Percentiles rank a stretch among this genome's conserved stretches.
These are phyloP conservation scores for Neosalanx taihuensis DNA, from an alignment of 2,797 vertebrate genomes.

Conservation along the genomic window DNA sequence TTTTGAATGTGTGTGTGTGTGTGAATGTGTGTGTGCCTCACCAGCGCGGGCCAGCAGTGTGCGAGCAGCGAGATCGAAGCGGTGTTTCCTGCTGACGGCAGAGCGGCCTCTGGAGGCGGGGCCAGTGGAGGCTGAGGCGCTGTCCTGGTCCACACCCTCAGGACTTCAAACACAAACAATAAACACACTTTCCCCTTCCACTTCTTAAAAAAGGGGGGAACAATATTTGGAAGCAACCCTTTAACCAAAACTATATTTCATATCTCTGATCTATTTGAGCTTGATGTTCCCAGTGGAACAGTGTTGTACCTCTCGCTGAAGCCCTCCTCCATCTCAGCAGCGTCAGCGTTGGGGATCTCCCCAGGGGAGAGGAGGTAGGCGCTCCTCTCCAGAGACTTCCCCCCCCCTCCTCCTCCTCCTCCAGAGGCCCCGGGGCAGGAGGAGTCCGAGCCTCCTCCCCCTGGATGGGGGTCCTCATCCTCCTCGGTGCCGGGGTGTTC, in stretches of 20 bases:
- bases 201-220: too few species aligned
- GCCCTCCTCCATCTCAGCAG: conserved; percentile 89
- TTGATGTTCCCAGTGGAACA: background rate
- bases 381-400: conserved; percentile 83
- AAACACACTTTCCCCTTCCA: background rate
- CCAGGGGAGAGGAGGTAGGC: conserved; percentile 82
- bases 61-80: conserved; percentile 93
- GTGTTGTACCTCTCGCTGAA: conserved; percentile 86
- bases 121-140: conserved; percentile 79
- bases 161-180: conserved; percentile 65
- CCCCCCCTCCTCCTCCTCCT: conserved; percentile 63
- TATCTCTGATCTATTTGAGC: background rate
- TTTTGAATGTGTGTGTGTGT: background rate
- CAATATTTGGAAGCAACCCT: too few species aligned
- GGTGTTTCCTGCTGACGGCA: conserved; percentile 86
- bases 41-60: conserved; percentile 92
- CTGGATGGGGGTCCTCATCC: conserved; percentile 81
- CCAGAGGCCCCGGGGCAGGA: conserved; percentile 75
- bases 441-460: conserved; percentile 53
- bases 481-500: conserved; percentile 91
- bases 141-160: conserved; percentile 89
- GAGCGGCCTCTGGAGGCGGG: conserved; percentile 82
- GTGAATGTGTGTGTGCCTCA: conserved; percentile 53
- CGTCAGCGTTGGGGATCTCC: conserved; percentile 85
- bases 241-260: background rate